Conservation (phyloP, 1,140 invertebrate genomes). For the Macrosteles quadrilineatus region DNA sequence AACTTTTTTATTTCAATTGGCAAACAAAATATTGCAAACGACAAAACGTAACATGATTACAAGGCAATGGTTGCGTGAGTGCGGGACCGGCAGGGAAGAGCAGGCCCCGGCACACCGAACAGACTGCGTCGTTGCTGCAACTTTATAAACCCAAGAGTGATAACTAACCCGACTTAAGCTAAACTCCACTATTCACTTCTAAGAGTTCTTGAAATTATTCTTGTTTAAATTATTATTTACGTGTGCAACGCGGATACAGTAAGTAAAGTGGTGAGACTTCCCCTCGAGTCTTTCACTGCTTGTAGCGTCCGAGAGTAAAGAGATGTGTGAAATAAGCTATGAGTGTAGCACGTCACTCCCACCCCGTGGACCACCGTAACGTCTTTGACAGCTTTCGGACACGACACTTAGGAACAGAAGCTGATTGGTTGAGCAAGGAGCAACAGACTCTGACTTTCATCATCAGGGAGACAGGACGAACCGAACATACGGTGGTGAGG, state of each 20-base stretch:
- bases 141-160: slow-evolving; percentile 36
- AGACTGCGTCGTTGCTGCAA: slow-evolving; percentile 40
- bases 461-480: too few relatives aligned
- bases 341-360: slow-evolving; percentile 32
- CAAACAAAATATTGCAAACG: slow-evolving; percentile 42
- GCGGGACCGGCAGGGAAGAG: slow-evolving; percentile 36
- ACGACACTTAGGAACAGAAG: slow-evolving; percentile 16
- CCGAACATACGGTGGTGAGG: too few relatives aligned
- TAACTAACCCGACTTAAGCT: slow-evolving; percentile 39
- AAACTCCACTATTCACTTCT: slow-evolving; percentile 35
- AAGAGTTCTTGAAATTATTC: slow-evolving; percentile 30
- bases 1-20: slow-evolving; percentile 42
- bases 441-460: neutral
- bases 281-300: slow-evolving; percentile 21
- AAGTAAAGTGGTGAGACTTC: slow-evolving; percentile 2
- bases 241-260: slow-evolving; percentile 30
- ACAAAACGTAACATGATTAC: slow-evolving; percentile 41
- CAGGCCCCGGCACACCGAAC: slow-evolving; percentile 30
- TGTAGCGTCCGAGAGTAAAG: slow-evolving; percentile 31
- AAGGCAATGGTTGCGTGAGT: slow-evolving; percentile 38
- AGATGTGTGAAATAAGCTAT: slow-evolving; percentile 33
- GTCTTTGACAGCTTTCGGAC: slow-evolving; percentile 2
- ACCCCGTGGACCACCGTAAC: slow-evolving; percentile 8
- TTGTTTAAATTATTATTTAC: slow-evolving; percentile 33
- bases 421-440: neutral